Conservation (phyloP, 2,797 vertebrate species). For the Somateria mollissima region DNA sequence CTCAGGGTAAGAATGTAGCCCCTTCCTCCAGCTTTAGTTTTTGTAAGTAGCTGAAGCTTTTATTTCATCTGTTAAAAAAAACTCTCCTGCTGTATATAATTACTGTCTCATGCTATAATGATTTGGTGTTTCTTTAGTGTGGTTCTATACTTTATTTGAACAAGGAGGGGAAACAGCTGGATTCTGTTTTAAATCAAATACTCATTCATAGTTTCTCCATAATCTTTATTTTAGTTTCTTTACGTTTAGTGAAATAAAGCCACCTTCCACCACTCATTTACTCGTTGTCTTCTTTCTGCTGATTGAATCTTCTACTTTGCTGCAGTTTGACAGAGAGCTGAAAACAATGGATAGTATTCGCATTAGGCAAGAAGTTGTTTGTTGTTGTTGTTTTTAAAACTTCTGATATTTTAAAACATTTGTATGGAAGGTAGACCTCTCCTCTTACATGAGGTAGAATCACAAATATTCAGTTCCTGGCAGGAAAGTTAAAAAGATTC, state of each 20-base stretch:
- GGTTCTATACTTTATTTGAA: constrained; percentile 38
- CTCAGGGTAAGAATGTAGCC: constrained; percentile 55
- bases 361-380: background rate
- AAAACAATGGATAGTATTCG: constrained; percentile 11
- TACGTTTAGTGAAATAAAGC: constrained; percentile 65
- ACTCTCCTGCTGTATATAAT: constrained; percentile 63
- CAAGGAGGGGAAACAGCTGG: constrained; percentile 61
- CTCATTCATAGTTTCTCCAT: constrained; percentile 51
- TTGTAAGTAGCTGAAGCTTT: constrained; percentile 56
- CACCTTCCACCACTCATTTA: constrained; percentile 62
- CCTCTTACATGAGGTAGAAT: background rate
- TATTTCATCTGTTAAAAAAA: constrained; percentile 43
- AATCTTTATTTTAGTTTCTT: constrained; percentile 72
- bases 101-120: constrained; percentile 9
- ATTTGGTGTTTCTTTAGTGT: constrained; percentile 34
- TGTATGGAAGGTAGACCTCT: rapidly evolving
- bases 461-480: background rate
- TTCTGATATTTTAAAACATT: background rate
- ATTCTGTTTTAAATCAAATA: constrained; percentile 72
- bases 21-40: constrained; percentile 41
- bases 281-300: background rate
- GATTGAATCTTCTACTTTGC: constrained; percentile 50
- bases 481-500: background rate
- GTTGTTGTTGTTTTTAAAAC: background rate
- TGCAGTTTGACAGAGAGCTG: constrained; percentile 78